A percentile compares a stretch with the other conserved stretches of the same genome.
These are phyloP conservation scores for Ecliptopera silaceata DNA, from an alignment of 2,888 invertebrate genomes.

Conservation along the genomic window DNA sequence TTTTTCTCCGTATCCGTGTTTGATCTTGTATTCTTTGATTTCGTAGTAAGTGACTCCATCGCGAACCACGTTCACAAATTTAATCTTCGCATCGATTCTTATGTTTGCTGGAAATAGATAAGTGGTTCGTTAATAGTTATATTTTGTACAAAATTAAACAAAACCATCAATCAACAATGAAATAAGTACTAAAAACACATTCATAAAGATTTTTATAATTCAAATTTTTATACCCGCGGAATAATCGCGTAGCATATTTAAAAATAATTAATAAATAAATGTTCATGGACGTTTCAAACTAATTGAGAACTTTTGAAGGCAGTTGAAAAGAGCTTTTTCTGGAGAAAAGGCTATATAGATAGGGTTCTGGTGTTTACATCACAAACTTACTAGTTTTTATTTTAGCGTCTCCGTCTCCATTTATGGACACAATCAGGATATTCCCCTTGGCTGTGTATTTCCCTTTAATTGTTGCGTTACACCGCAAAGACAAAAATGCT, in stretches of 20 bases:
- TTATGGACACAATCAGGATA: conserved; percentile 57
- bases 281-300: too few species aligned
- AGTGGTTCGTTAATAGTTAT: neutral
- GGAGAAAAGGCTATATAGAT: too few species aligned
- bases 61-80: conserved; percentile 52
- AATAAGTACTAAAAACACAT: too few species aligned
- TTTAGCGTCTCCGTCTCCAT: conserved; percentile 67
- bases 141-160: too few species aligned
- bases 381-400: conserved; percentile 57
- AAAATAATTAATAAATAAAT: too few species aligned
- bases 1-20: conserved; percentile 50
- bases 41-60: conserved; percentile 57
- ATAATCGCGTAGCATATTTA: too few species aligned
- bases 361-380: neutral
- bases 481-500: conserved; percentile 50
- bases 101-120: conserved; percentile 49
- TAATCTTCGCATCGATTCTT: conserved; percentile 42
- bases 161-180: too few species aligned
- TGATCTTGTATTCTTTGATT: conserved; percentile 48
- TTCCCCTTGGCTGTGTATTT: conserved; percentile 59
- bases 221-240: too few species aligned
- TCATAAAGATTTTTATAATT: too few species aligned
- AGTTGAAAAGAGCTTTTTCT: too few species aligned
- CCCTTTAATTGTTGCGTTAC: conserved; percentile 59
- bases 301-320: too few species aligned